Conservation (phyloP, 2,113 vertebrate species). For the Dasyornis broadbenti region DNA sequence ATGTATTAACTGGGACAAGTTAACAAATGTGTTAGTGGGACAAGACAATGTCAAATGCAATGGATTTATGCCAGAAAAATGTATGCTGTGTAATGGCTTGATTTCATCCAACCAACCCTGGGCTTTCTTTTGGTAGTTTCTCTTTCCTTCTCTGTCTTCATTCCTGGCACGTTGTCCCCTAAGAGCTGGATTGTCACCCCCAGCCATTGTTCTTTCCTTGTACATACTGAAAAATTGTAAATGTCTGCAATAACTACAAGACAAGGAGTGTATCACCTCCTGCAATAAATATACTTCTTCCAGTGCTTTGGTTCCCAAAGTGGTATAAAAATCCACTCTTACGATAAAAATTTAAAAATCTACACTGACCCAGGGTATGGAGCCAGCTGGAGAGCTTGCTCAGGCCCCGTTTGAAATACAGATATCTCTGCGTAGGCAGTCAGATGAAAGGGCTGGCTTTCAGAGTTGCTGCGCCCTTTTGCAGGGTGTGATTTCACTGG, state of each 20-base stretch:
- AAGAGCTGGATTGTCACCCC: not conserved
- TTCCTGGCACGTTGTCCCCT: not conserved
- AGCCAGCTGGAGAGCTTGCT: not conserved
- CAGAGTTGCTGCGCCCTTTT: not conserved
- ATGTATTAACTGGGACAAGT: too few species aligned
- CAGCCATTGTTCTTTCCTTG: not conserved
- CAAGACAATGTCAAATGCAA: not conserved
- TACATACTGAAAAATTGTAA: not conserved
- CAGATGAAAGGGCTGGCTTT: not conserved
- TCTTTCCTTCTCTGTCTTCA: not conserved
- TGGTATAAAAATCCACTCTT: not conserved
- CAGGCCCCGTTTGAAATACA: not conserved
- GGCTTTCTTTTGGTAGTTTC: not conserved
- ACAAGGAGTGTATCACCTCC: not conserved
- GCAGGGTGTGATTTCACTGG: not conserved
- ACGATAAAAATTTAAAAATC: fast-evolving
- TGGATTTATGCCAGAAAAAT: not conserved
- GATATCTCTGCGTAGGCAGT: fast-evolving
- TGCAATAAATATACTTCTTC: not conserved
- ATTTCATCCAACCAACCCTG: not conserved
- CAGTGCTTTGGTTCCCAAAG: not conserved
- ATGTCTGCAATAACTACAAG: not conserved
- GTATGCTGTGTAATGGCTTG: not conserved
- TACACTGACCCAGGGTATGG: fast-evolving
- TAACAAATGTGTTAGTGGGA: not conserved